Base-by-base conservation (phyloP, 2,797 vertebrate genomes). In the Galaxias olidus region DNA sequence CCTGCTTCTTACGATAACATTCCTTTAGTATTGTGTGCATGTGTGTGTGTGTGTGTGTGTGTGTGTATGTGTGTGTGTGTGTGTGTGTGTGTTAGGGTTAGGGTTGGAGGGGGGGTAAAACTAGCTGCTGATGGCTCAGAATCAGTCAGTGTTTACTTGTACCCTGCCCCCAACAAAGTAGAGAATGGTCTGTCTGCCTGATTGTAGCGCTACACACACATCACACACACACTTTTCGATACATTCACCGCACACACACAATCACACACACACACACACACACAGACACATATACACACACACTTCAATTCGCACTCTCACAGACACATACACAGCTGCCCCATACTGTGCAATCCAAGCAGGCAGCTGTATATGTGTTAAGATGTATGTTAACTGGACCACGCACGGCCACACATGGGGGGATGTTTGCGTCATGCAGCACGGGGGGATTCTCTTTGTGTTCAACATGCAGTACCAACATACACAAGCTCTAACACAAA, bases 121-220 rank as follows among this genome's bases (percentile, higher is more conserved):
- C 30, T 30, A 30, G 30, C 49, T n/a, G 49, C 49, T 18, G 30
- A 51, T 8, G 49, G 40, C 9, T 41, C 20, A 14, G 53, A 56
- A 65, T 59, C 57, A 65, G 50, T 49, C 48, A 18, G 49, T 61
- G 64, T 62, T 19, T 50, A 52, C 57, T 10, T 54, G 15, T 49
- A 69, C 72, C 75, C 75, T 78, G 67, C 73, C 75, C 73, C 71
- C 75, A 78, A 73, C 71, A 67, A 69, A 78, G 68, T 63, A 71
- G 47, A 30, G 6, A 30, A 30, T 30, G 68, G 65, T 19, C 43
- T 66, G 75, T 74, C 72, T 72, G 63, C 68, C 58, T 81, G 71
- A 57, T 73, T 72, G 68, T 66, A 62, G 65, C 56, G 30, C 30
- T 6, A 30, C 61, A 30, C 57, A 10, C 40, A 1, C 1, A 41